These are phyloP conservation scores for Dasysyrphus albostriatus DNA, from an alignment of 2,888 invertebrate genomes.

Conservation along the genomic window DNA sequence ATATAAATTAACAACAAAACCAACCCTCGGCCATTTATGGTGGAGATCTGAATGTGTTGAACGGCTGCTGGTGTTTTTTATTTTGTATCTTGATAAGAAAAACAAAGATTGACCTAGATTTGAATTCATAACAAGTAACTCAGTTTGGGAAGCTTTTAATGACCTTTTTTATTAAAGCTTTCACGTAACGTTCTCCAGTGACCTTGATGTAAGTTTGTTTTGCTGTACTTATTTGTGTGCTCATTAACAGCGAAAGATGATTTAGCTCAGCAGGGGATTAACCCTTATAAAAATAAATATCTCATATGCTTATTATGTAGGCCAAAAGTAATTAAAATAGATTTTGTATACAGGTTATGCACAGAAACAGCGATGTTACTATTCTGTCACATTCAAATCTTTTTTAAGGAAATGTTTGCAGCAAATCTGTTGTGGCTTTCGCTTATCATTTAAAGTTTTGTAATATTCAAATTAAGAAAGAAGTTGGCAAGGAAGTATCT, in stretches of 20 bases:
- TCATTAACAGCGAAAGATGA: background rate
- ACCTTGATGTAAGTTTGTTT: conserved; percentile 17
- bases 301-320: background rate
- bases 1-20: conserved; percentile 25
- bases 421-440: too few species aligned
- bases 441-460: too few species aligned
- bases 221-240: background rate
- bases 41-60: conserved; percentile 11
- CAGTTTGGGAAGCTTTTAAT: conserved; percentile 34
- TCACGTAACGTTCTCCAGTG: conserved; percentile 12
- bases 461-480: too few species aligned
- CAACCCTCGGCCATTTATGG: conserved; percentile 50
- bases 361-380: too few species aligned
- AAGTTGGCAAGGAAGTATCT: too few species aligned
- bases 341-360: too few species aligned
- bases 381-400: too few species aligned
- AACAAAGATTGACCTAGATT: conserved; percentile 53
- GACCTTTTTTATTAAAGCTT: conserved; percentile 16
- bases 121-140: conserved; percentile 22
- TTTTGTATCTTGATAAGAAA: conserved; percentile 33
- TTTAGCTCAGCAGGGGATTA: background rate
- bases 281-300: background rate
- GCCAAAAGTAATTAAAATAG: background rate
- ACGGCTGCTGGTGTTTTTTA: background rate
- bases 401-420: too few species aligned